These are phyloP conservation scores for Coturnix japonica DNA, from an alignment of 2,113 vertebrate species.

Conservation along the genomic window DNA sequence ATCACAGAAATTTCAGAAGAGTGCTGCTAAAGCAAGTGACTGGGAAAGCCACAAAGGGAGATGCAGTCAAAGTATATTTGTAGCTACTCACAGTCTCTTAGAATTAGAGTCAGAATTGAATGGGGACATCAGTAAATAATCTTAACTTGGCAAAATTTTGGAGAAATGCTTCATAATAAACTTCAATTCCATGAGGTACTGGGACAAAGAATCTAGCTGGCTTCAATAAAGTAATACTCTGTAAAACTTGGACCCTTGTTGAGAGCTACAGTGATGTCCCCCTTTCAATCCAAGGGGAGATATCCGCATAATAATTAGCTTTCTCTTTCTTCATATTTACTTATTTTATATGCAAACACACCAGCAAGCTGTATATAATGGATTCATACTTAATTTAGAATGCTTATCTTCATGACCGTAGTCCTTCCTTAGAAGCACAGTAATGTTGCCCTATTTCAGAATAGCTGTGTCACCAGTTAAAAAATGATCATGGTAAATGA, in stretches of 20 bases:
- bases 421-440: background rate
- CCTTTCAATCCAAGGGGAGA: background rate
- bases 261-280: background rate
- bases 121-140: background rate
- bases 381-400: background rate
- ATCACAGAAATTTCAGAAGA: background rate
- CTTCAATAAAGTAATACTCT: background rate
- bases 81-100: background rate
- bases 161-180: background rate
- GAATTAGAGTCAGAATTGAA: no score
- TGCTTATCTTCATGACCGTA: background rate
- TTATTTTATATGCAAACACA: background rate
- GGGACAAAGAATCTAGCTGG: background rate
- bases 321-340: background rate
- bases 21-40: background rate
- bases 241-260: background rate
- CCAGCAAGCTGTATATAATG: background rate
- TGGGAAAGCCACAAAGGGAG: background rate
- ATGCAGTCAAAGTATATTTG: background rate
- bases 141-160: background rate
- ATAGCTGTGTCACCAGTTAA: background rate
- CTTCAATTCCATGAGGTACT: background rate
- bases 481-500: background rate
- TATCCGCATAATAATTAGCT: background rate
- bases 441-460: accelerated